These are phyloP conservation scores for Crepidodera aurea DNA, from an alignment of 2,888 invertebrate genomes.

Conservation along the genomic window DNA sequence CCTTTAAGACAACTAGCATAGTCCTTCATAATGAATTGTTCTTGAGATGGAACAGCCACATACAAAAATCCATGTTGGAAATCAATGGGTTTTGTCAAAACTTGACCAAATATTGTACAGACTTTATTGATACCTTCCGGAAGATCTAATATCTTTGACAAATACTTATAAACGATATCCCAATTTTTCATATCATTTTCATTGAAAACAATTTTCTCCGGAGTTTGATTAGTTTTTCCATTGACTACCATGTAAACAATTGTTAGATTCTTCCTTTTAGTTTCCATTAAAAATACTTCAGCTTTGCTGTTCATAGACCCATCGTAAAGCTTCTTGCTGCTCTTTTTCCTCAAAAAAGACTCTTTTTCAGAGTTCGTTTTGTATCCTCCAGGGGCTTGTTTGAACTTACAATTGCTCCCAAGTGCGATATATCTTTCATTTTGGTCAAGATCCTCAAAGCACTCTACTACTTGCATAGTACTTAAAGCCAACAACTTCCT, in stretches of 20 bases:
- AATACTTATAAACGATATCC: conserved; percentile 22
- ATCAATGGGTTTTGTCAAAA: neutral
- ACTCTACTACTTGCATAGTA: conserved; percentile 21
- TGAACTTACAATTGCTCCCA: conserved; percentile 13
- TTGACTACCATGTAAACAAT: conserved; percentile 31
- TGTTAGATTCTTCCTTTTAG: conserved; percentile 28
- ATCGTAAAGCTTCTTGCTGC: conserved; percentile 22
- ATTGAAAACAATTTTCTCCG: conserved; percentile 32
- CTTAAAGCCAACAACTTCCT: conserved; percentile 31
- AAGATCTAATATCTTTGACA: conserved; percentile 34
- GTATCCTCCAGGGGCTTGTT: conserved; percentile 21
- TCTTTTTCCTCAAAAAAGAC: neutral
- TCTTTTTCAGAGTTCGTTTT: neutral
- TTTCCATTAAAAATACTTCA: conserved; percentile 20
- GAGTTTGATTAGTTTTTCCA: conserved; percentile 22
- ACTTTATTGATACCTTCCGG: conserved; percentile 30
- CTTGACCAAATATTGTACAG: conserved; percentile 9
- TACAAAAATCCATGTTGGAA: conserved; percentile 7
- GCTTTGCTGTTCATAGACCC: conserved; percentile 24
- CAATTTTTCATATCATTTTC: conserved; percentile 26
- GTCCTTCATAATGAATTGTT: neutral
- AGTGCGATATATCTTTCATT: conserved; percentile 31
- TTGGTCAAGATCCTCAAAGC: conserved; percentile 31
- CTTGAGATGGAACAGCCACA: conserved; percentile 2
- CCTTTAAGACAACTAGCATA: neutral